These are phyloP conservation scores for Madoqua kirkii DNA, from an alignment of 2,113 vertebrate species.

Conservation along the genomic window DNA sequence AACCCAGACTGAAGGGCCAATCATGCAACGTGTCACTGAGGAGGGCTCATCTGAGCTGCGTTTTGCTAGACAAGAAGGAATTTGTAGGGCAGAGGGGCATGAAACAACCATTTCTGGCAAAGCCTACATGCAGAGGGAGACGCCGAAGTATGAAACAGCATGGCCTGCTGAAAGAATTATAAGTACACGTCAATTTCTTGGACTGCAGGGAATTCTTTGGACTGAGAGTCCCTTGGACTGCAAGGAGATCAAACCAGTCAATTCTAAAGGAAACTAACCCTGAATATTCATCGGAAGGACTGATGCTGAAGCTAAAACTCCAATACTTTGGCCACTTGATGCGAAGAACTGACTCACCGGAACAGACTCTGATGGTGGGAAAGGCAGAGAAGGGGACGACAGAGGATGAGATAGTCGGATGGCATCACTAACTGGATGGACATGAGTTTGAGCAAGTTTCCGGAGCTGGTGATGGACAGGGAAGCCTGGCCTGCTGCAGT, in stretches of 20 bases:
- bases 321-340: neutral
- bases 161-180: neutral
- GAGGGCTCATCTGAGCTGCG: neutral
- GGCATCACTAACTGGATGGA: neutral
- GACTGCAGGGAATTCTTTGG: neutral
- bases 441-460: neutral
- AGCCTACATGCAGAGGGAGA: neutral
- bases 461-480: neutral
- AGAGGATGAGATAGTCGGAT: neutral
- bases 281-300: neutral
- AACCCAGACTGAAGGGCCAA: neutral
- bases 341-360: neutral
- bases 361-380: neutral
- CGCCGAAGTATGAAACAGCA: neutral
- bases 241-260: neutral
- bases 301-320: neutral
- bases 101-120: neutral
- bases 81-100: neutral
- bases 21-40: neutral
- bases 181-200: neutral
- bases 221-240: neutral
- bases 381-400: neutral
- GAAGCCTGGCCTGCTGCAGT: neutral
- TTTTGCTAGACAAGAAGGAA: neutral
- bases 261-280: neutral